Evolutionary conservation across 1,140 invertebrate genomes (phyloP), one percentile per base, ranked within the genome.

Genomic region (Papilio machaon): DNA sequence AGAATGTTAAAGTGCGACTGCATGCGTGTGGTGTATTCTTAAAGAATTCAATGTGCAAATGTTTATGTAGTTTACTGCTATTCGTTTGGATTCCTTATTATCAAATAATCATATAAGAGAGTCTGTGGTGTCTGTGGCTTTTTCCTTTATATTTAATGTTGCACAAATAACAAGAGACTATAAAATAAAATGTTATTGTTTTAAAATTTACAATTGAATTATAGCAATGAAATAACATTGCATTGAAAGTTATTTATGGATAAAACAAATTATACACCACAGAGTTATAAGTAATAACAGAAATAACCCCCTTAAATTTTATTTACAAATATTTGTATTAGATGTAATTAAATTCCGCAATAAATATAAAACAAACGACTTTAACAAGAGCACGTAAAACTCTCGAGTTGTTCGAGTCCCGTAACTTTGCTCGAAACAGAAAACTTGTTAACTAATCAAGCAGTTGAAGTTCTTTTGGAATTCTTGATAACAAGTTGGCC

Each of bases 401-500:
- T 30, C 23, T 35, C 23, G 30, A 67, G 23, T 67, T 67, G 64
- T 67, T 67, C 60, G 60, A 23, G 4, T 30, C 60, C 60, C 60
- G 23, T 17, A 67, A 67, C 64, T 67, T 67, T 67, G 19, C 23
- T 67, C 23, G n/a, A 67, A 67, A 67, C 23, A 35, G 64, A 67
- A 35, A 67, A 67, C 64, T 67, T 67, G 64, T 70, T 70, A 35
- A 70, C 64, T 70, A 70, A 70, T 70, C 30, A 70, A 70, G 64
- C 64, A 70, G 64, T 70, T 70, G 23, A 70, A 38, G 64, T 70
- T 70, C 64, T 70, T 70, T 70, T 70, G 30, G 64, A 70, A 70
- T 70, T 38, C 30, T 70, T 38, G 30, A 35, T 70, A 70, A 70
- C 64, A 35, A 70, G 64, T 70, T 70, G 30, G 64, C 64, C 13